phyloP scores from a whole-genome alignment of 30 jellyfish, hydroid and myxozoan genomes.

The Catostylus mosaicus region DNA sequence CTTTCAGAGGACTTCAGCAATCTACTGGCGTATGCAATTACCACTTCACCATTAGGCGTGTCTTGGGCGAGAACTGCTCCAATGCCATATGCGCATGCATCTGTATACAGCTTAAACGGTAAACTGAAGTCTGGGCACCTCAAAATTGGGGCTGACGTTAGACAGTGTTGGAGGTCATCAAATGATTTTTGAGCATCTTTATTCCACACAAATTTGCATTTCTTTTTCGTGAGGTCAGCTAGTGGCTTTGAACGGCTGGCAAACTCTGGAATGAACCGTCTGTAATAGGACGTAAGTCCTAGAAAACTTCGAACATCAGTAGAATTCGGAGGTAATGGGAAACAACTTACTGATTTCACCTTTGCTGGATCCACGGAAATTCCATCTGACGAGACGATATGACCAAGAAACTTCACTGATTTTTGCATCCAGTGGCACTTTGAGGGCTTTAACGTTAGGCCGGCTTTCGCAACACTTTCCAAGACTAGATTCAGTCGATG shows the following conservation, averaged over 20 bases:
- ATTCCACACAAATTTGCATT: constrained; percentile 44
- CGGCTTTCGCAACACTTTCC: constrained; percentile 41
- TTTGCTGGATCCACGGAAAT: constrained; percentile 47
- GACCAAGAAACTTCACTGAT: constrained; percentile 68
- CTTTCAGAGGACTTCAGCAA: constrained; percentile 25
- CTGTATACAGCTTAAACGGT: constrained; percentile 41
- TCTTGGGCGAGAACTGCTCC: constrained; percentile 68
- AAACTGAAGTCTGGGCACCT: constrained; percentile 46
- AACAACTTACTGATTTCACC: constrained; percentile 11
- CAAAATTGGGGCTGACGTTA: constrained; percentile 43
- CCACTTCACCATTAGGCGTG: constrained; percentile 30
- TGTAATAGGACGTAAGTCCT: constrained; percentile 57
- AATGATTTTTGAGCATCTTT: constrained; percentile 24
- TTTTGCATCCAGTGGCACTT: constrained; percentile 40
- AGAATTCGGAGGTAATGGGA: constrained; percentile 36
- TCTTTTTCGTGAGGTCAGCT: constrained; percentile 49
- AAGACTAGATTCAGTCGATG: constrained; percentile 33
- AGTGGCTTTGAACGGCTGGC: constrained; percentile 35
- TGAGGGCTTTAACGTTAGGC: constrained; percentile 46
- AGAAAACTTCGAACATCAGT: constrained; percentile 45
- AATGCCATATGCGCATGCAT: constrained; percentile 60
- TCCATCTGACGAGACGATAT: constrained; percentile 34
- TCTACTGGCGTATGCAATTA: constrained; percentile 46
- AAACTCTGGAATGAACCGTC: constrained; percentile 36
- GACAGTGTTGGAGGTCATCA: constrained; percentile 31